Base-by-base conservation (phyloP, 2,113 vertebrate species). In the Spizaetus ornatus region DNA sequence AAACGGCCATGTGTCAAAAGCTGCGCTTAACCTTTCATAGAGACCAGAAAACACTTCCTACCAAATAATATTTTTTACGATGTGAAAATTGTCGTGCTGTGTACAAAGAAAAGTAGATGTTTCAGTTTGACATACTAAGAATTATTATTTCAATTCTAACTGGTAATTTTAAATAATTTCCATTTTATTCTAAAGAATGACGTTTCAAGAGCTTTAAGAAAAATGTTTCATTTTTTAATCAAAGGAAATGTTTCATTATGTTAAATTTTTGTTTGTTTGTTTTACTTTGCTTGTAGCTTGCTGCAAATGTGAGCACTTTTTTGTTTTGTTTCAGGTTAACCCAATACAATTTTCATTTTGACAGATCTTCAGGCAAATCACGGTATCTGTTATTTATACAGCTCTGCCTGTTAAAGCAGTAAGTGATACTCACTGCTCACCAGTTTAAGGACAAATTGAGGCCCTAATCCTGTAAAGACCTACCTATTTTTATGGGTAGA, bases 401-500 rank as follows among this genome's bases (percentile, higher is more conserved):
- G 31, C 25, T 72, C 79, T 86, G 42, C 77, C 79, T 73, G 42
- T 67, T 86, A 92, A 88, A 83, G 65, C 56, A 90, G 56, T 78
- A 82, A 88, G 80, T 55, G 76, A 88, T 94, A 93, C 40, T 83
- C 65, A 21, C 74, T 86, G 77, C 80, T 95, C 23, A 79, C 59
- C 19, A 53, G 69, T 84, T 79, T 91, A 93, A 93, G 96, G 80
- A 88, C 72, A 93, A 97, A 95, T 72, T 23, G 72, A 92, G 72
- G 63, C 43, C 88, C 74, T 95, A 95, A 96, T 97, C 94, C 94
- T 88, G 47, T 92, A 93, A 97, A 95, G 88, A 82, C 72, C 59
- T 95, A 62, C 87, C 96, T 97, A 93, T 96, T 94, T 96, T 95
- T 94, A 73, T 38, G 69, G 69, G 69, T n/a, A 88, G 91, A 97